These are phyloP conservation scores for Limanda limanda DNA, from an alignment of 2,113 vertebrate species.

Conservation along the genomic window DNA sequence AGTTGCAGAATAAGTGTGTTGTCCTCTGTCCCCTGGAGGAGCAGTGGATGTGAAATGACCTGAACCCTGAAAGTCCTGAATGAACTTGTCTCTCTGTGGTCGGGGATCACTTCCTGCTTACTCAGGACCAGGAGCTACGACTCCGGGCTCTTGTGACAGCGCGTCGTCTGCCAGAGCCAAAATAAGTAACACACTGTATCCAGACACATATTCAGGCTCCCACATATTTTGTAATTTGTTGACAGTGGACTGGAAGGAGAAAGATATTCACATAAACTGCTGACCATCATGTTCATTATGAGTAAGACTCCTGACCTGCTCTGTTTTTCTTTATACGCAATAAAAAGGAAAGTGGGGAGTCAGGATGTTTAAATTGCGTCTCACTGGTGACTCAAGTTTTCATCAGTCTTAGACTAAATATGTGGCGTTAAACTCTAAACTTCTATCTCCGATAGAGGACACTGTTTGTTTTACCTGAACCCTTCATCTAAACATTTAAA, in stretches of 20 bases:
- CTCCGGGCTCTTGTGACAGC: constrained; percentile 35
- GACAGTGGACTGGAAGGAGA: constrained; percentile 57
- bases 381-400: neutral
- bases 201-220: constrained; percentile 41
- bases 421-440: too few species aligned
- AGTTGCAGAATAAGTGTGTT: neutral
- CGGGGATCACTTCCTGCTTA: constrained; percentile 46
- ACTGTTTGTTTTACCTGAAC: too few species aligned
- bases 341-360: neutral
- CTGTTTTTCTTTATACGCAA: neutral
- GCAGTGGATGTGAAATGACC: constrained; percentile 27
- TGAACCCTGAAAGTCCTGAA: constrained; percentile 40
- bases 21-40: neutral
- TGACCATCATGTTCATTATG: neutral
- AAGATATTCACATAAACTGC: constrained; percentile 10
- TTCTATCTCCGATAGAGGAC: too few species aligned
- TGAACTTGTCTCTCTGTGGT: constrained; percentile 46
- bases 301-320: constrained; percentile 13
- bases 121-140: constrained; percentile 51
- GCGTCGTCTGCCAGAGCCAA: constrained; percentile 48
- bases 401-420: too few species aligned
- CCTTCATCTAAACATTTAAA: too few species aligned
- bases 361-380: neutral
- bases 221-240: constrained; percentile 58
- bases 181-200: constrained; percentile 58